Evolutionary conservation across 2,797 vertebrate species (phyloP).

Genomic region (Centropyge bicolor): DNA sequence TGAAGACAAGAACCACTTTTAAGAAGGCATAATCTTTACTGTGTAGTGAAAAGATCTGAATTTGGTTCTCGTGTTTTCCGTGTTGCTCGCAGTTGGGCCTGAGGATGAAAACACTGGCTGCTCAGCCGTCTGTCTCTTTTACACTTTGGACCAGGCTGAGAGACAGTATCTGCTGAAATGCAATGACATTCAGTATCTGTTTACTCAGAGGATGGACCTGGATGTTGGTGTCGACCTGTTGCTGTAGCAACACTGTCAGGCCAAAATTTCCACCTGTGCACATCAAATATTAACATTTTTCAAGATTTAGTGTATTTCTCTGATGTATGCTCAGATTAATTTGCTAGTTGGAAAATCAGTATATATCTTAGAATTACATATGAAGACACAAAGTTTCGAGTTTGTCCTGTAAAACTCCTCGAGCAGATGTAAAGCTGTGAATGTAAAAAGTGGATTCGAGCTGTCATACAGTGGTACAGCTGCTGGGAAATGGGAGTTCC

Average conservation of each 20-base stretch:
- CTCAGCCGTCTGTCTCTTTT: neutral
- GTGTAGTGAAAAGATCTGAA: neutral
- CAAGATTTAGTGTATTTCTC: neutral
- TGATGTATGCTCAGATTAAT: neutral
- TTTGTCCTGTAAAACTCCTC: neutral
- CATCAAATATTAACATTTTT: neutral
- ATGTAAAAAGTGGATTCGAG: constrained; percentile 38
- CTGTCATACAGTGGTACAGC: constrained; percentile 34
- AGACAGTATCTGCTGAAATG: neutral
- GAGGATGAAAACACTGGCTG: neutral
- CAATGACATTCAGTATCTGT: neutral
- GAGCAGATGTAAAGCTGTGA: neutral
- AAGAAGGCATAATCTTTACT: neutral
- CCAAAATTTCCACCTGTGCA: neutral
- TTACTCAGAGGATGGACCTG: neutral
- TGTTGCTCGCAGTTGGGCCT: neutral
- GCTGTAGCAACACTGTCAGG: too few relatives aligned
- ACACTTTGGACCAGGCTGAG: neutral
- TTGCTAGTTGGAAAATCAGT: neutral
- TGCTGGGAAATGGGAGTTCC: constrained; percentile 38
- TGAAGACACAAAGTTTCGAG: neutral
- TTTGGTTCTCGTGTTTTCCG: neutral
- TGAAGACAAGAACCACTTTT: neutral
- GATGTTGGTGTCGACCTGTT: neutral
- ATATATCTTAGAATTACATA: neutral